These are phyloP conservation scores for Thripadectes ignobilis DNA, from an alignment of 2,797 vertebrate species.

Conservation along the genomic window DNA sequence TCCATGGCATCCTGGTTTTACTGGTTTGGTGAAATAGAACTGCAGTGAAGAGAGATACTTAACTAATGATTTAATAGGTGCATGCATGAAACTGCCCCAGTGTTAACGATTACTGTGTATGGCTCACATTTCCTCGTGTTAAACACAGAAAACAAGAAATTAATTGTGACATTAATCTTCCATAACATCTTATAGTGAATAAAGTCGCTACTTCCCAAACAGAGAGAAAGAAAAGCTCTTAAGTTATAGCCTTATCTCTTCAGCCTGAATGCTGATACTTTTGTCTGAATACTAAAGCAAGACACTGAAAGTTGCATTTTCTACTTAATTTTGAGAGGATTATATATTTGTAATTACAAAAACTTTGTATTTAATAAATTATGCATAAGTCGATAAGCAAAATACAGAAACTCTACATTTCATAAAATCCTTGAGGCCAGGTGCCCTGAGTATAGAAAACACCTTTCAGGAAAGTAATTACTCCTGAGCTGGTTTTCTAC, in stretches of 20 bases:
- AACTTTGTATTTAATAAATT: background rate
- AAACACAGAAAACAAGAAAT: background rate
- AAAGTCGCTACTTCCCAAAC: background rate
- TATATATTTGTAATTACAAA: background rate
- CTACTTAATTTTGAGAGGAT: background rate
- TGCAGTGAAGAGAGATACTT: background rate
- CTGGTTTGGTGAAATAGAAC: background rate
- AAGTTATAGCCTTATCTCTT: background rate
- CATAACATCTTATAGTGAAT: background rate
- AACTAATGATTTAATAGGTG: background rate
- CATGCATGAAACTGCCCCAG: background rate
- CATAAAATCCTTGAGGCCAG: background rate
- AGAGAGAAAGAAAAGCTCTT: background rate
- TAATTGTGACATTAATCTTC: background rate
- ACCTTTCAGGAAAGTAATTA: background rate
- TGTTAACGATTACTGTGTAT: background rate
- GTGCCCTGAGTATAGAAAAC: background rate
- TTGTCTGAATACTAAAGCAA: background rate
- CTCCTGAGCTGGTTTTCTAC: background rate
- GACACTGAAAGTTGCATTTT: background rate
- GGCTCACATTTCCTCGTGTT: background rate
- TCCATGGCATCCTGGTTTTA: background rate
- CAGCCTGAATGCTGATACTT: background rate
- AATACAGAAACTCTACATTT: background rate
- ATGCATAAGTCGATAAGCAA: background rate